These are phyloP conservation scores for Zaprionus camerounensis DNA, from an alignment of 1,140 invertebrate genomes.

Conservation along the genomic window DNA sequence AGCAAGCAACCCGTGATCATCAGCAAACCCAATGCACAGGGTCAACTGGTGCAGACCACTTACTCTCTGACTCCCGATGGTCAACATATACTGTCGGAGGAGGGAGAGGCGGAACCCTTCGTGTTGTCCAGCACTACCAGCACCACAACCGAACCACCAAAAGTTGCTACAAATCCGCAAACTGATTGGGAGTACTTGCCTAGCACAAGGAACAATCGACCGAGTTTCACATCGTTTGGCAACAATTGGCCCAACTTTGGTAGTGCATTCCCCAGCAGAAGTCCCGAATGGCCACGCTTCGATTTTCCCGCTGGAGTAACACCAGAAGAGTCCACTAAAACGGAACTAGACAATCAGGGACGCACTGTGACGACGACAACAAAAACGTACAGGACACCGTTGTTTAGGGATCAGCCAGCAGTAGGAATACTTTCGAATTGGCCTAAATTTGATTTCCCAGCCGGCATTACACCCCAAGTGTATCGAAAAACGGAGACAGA, in stretches of 20 bases:
- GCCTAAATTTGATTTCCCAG: conserved; percentile 23
- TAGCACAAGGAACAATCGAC: not conserved
- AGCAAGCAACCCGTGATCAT: conserved; percentile 50
- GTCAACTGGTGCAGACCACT: conserved; percentile 33
- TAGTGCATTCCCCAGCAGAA: not conserved
- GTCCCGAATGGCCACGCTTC: conserved; percentile 27
- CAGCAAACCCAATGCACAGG: conserved; percentile 27
- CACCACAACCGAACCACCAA: not conserved
- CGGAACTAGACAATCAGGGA: conserved; percentile 50
- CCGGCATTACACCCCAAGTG: conserved; percentile 19
- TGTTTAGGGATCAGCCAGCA: not conserved
- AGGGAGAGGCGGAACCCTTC: not conserved
- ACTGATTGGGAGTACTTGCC: conserved; percentile 59
- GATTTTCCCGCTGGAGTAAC: conserved; percentile 47
- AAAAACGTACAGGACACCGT: conserved; percentile 15
- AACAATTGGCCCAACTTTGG: conserved; percentile 27
- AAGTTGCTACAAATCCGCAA: conserved; percentile 30
- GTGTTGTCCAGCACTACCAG: conserved; percentile 3
- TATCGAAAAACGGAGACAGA: conserved; percentile 28
- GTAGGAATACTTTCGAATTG: not conserved
- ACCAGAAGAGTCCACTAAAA: conserved; percentile 51
- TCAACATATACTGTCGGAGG: not conserved
- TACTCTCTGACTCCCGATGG: conserved; percentile 46
- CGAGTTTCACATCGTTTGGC: not conserved
- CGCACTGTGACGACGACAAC: conserved; percentile 48